Evolutionary conservation across 2,797 vertebrate species (phyloP), one percentile per base, ranked within the genome.

Genomic region (Mormyrus proboscirostris): DNA sequence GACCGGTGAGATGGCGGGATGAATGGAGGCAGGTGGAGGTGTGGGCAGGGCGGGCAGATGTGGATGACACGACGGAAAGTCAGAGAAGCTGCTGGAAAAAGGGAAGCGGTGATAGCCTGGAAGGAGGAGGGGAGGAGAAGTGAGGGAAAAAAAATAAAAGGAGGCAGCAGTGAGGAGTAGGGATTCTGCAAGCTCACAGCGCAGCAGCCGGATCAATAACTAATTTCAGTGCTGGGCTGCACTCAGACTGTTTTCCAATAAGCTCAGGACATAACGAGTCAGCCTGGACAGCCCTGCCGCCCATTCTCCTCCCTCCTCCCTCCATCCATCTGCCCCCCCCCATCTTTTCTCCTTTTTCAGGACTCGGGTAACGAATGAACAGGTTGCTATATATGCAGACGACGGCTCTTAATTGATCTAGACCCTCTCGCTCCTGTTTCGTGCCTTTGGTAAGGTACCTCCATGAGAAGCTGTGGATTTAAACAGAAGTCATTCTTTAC

Each of bases 141-240:
- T 14, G 2, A 41, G 44, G 38, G 44, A 55, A 89, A 62, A 62
- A 44, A 86, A 87, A 89, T 69, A 47, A 73, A 89, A 86, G 83
- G 51, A 33, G 65, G 86, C 69, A 55, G 65, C 33, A 82, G 14
- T 49, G 47, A 89, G 89, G 41, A 89, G 69, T 25, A 33, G 62
- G 84, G 89, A 51, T 69, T 89, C 65, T 90, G 86, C 19, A 25
- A 69, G 94, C 94, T 94, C 94, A 92, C 94, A 93, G 94, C 94
- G 94, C 93, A 91, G 89, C 93, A 94, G 95, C 94, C 94, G 93
- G 95, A 96, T 96, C 95, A 96, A 96, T 96, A 96, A 96, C 95
- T 96, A 95, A 96, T 96, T 95, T 96, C 95, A 95, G 95, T 91
- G 91, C 93, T 92, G 91, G 94, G 95, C 95, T 95, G 94, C 93